Evolutionary conservation across 1,140 invertebrate species (phyloP).

Genomic region (Dinoponera quadriceps): DNA sequence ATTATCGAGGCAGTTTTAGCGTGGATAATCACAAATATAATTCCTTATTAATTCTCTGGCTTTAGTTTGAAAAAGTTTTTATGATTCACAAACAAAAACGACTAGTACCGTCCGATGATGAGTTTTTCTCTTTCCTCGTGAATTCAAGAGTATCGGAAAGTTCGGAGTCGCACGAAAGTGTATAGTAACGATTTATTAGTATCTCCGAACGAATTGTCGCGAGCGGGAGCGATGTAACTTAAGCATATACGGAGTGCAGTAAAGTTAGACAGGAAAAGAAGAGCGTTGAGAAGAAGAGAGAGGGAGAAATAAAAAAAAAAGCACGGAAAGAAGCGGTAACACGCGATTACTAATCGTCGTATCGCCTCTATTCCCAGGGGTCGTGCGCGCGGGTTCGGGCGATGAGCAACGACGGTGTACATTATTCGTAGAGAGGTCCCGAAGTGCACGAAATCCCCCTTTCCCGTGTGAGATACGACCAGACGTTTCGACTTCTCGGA

Average conservation of each 20-base stretch:
- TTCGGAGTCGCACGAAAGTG: not conserved
- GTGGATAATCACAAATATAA: not conserved
- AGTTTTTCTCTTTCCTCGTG: not conserved
- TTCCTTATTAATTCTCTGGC: not conserved
- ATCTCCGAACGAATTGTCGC: constrained; percentile 59
- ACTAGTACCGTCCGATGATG: not conserved
- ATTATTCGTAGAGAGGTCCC: constrained; percentile 71
- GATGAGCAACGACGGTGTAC: constrained; percentile 73
- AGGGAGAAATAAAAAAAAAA: not conserved
- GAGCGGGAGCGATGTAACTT: constrained; percentile 14
- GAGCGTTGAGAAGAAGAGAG: not conserved
- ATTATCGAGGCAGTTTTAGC: not conserved
- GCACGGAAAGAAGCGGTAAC: constrained; percentile 63
- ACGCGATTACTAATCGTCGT: constrained; percentile 76
- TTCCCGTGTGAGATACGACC: constrained; percentile 71
- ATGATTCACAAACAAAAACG: constrained; percentile 1
- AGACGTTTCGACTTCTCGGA: constrained; percentile 75
- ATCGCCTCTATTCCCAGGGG: constrained; percentile 75
- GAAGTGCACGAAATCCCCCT: constrained; percentile 68
- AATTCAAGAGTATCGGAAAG: constrained; percentile 21
- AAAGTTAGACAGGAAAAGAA: constrained; percentile 13
- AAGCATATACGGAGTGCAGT: constrained; percentile 41
- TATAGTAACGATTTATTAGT: constrained; percentile 41
- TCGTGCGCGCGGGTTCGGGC: constrained; percentile 60
- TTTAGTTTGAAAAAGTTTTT: not conserved